Evolutionary conservation across 2,888 invertebrate species (phyloP), one percentile per base, ranked within the genome.

Genomic region (Lamellibrachia satsuma): DNA sequence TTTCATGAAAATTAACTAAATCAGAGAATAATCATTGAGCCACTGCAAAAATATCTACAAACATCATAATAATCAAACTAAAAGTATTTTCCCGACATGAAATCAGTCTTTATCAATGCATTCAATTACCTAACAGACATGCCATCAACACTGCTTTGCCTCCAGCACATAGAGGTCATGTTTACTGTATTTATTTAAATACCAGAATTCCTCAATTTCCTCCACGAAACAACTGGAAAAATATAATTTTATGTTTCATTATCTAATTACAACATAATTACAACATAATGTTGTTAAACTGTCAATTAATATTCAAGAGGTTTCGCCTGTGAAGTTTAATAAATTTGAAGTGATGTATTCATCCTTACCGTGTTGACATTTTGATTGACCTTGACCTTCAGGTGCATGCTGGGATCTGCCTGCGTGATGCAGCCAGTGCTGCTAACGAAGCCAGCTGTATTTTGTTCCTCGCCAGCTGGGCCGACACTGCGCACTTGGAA

Each of bases 341-440:
- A 2, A 75, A 22, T 22, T 75, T 11, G 22, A 22, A 75, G 15
- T 6, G 15, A 75, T 11, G 91, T 39, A n/a, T 9, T 27, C 39
- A 52, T 55, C 90, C 92, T 52, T 93, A 95, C 95, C 94, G 94
- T 93, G 91, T 95, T 93, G 7, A 95, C 94, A 91, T 94, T 94
- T 8, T 92, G 92, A 51, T 93, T 92, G 51, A 95, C 92, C 51
- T 94, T 92, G 8, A 95, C 94, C 15, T 91, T 93, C 3, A 94
- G 94, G 92, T 93, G 94, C 93, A 94, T 94, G 90, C 94, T 93
- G 0, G 93, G 92, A 22, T 93, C 93, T 39, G 92, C 93, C 92
- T 94, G 93, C 91, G 94, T 94, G 91, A 93, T 92, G 93, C 95
- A 95, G 27, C 93, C 94, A 9, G 93, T 93, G 27, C 95, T 94